Percentiles rank a stretch among this genome's conserved stretches.
phyloP scores from a whole-genome alignment of 2,113 vertebrate genomes.

The Gymnobelideus leadbeateri region DNA sequence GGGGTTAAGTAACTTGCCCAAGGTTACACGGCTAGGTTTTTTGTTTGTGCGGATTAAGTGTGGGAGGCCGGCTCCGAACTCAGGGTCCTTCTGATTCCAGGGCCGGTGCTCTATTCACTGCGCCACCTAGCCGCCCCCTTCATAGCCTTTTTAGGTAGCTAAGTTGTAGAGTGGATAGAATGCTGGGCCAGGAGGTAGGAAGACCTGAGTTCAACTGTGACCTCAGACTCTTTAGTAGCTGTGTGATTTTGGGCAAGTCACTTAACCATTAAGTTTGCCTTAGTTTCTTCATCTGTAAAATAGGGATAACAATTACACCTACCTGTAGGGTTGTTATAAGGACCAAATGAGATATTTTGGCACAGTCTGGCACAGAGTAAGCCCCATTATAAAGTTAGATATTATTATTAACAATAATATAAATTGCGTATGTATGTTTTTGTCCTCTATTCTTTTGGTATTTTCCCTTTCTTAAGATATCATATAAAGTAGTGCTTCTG shows the following conservation, averaged over 20 bases:
- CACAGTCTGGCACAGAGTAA: background rate
- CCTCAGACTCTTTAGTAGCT: background rate
- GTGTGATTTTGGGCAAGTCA: background rate
- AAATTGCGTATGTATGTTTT: background rate
- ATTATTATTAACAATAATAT: background rate
- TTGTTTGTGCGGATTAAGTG: too few species aligned
- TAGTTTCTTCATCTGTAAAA: background rate
- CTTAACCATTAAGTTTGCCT: background rate
- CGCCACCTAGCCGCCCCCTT: too few species aligned
- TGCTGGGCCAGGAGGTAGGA: background rate
- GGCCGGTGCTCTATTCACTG: too few species aligned
- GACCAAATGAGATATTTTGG: background rate
- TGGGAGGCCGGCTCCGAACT: too few species aligned
- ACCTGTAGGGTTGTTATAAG: background rate
- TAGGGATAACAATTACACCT: background rate
- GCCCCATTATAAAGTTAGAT: too few species aligned
- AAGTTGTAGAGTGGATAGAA: background rate
- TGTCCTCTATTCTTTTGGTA: background rate
- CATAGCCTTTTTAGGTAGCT: background rate
- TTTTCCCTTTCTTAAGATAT: background rate
- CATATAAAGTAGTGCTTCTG: background rate
- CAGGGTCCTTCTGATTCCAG: too few species aligned
- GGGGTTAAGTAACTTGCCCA: too few species aligned
- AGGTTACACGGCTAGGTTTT: too few species aligned
- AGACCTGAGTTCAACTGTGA: background rate